Evolutionary conservation across 2,888 invertebrate species (phyloP).

Genomic region (Ferrisia virgata): DNA sequence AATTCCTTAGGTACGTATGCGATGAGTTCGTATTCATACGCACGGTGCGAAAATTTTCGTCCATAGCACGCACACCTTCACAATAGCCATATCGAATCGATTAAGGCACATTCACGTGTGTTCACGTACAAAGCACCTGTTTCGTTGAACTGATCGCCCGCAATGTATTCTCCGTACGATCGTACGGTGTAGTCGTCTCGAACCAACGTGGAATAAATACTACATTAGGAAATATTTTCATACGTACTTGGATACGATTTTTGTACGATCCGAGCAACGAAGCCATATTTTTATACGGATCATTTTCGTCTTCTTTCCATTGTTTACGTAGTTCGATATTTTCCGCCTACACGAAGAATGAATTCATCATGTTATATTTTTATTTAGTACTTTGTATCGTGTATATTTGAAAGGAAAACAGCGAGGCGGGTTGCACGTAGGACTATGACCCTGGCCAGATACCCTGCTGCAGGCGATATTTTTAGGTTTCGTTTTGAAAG

Average conservation of each 20-base stretch:
- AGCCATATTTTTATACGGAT: constrained; percentile 40
- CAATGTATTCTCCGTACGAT: neutral
- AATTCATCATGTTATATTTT: neutral
- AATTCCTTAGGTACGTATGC: neutral
- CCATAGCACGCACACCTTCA: constrained; percentile 14
- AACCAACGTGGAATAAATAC: neutral
- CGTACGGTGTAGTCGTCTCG: too few relatives aligned
- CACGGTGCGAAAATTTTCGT: constrained; percentile 7
- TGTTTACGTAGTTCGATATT: constrained; percentile 42
- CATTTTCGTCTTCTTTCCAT: constrained; percentile 40
- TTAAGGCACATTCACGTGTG: neutral
- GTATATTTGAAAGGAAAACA: neutral
- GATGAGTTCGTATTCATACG: constrained; percentile 12
- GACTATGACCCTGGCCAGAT: neutral
- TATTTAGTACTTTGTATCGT: neutral
- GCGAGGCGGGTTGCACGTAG: neutral
- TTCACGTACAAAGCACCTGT: neutral
- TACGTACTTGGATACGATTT: constrained; percentile 36
- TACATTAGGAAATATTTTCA: neutral
- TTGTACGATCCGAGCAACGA: constrained; percentile 38
- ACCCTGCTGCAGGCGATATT: neutral
- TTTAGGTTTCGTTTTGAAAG: neutral
- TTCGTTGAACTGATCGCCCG: neutral
- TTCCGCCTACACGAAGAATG: constrained; percentile 38
- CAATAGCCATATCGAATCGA: constrained; percentile 1